These are phyloP conservation scores for Tenrec ecaudatus DNA, from an alignment of 2,113 vertebrate species.

Conservation along the genomic window DNA sequence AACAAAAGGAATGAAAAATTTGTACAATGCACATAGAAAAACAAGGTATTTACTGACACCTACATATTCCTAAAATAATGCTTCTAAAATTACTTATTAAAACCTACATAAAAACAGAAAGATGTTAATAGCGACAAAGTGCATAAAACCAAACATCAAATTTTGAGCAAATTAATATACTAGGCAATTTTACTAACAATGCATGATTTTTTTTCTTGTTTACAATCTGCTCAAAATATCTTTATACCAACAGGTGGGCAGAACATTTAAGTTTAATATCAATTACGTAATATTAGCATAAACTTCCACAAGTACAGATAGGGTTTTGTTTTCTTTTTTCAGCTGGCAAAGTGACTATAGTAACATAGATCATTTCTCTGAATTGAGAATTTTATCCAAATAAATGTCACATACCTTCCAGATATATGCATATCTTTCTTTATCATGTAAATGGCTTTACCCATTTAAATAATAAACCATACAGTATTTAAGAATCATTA, in stretches of 20 bases:
- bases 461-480: slow-evolving; percentile 86
- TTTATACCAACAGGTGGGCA: slow-evolving; percentile 89
- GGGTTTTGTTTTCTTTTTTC: slow-evolving; percentile 80
- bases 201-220: slow-evolving; percentile 86
- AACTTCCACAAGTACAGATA: slow-evolving; percentile 89
- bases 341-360: slow-evolving; percentile 88
- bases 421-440: slow-evolving; percentile 85
- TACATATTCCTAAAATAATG: slow-evolving; percentile 88
- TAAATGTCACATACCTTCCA: slow-evolving; percentile 88
- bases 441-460: slow-evolving; percentile 83
- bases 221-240: slow-evolving; percentile 88
- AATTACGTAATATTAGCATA: slow-evolving; percentile 89
- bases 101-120: slow-evolving; percentile 88
- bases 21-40: slow-evolving; percentile 90
- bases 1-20: slow-evolving; percentile 88
- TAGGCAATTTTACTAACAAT: slow-evolving; percentile 89
- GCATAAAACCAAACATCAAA: slow-evolving; percentile 92
- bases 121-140: slow-evolving; percentile 92
- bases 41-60: slow-evolving; percentile 87
- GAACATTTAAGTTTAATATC: slow-evolving; percentile 89
- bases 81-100: slow-evolving; percentile 90
- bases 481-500: slow-evolving; percentile 87
- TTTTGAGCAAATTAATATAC: slow-evolving; percentile 89
- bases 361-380: slow-evolving; percentile 86
- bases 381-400: slow-evolving; percentile 87